phyloP scores from a whole-genome alignment of 2,113 vertebrate genomes.

The Paedocypris sp. region DNA sequence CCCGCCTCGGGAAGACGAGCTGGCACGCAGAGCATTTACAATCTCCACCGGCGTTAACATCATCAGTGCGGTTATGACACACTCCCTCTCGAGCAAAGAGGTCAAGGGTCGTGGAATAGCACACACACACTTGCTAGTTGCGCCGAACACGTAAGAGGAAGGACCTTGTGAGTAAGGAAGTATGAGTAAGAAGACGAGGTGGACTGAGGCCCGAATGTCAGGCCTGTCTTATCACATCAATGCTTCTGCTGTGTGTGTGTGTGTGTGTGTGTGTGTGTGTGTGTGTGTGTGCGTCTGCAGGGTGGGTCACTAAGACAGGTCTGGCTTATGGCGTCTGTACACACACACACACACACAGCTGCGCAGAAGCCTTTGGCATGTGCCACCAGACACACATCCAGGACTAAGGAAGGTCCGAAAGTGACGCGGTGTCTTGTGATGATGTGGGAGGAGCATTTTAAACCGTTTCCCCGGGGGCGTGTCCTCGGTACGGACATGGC shows the following conservation, averaged over 20 bases:
- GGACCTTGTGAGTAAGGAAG: neutral
- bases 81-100: neutral
- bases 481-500: no score
- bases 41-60: neutral
- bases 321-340: conserved; percentile 22
- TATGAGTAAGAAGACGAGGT: conserved; percentile 12
- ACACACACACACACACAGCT: conserved; percentile 1
- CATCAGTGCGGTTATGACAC: neutral
- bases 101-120: neutral
- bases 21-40: neutral
- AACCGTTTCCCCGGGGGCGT: no score
- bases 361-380: neutral
- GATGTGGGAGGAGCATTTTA: no score
- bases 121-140: no score
- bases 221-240: conserved; percentile 15
- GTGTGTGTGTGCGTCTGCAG: neutral
- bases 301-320: conserved; percentile 17
- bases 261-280: neutral
- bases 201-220: conserved; percentile 19
- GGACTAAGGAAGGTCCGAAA: no score
- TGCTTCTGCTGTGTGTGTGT: neutral
- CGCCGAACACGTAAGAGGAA: neutral
- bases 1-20: neutral
- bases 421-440: no score
- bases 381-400: neutral